phyloP scores from a whole-genome alignment of 2,888 invertebrate species.

The Capitulum mitella region DNA sequence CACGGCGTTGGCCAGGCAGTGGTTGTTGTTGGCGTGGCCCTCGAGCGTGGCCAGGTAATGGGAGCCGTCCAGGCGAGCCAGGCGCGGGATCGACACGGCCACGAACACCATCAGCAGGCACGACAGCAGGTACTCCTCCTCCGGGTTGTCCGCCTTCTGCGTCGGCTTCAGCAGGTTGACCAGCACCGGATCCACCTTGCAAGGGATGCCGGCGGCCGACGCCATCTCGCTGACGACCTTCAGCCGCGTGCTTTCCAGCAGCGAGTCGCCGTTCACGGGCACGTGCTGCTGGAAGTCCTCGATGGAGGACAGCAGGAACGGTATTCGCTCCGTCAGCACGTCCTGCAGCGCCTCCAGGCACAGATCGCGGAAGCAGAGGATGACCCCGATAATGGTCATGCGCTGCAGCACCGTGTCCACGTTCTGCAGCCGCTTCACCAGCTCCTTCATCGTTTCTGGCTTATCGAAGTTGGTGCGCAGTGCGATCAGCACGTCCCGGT shows the following conservation, averaged over 20 bases:
- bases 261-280: slow-evolving; percentile 52
- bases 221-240: slow-evolving; percentile 95
- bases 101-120: slow-evolving; percentile 98
- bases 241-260: slow-evolving; percentile 40
- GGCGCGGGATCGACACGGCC: slow-evolving; percentile 90
- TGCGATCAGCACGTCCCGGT: slow-evolving; percentile 84
- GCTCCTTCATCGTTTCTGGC: slow-evolving; percentile 95
- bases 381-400: slow-evolving; percentile 97
- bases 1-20: slow-evolving; percentile 94
- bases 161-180: slow-evolving; percentile 83
- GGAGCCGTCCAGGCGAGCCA: slow-evolving; percentile 82
- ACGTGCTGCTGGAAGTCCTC: slow-evolving; percentile 88
- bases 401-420: slow-evolving; percentile 92
- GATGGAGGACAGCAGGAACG: slow-evolving; percentile 90
- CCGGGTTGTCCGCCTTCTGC: slow-evolving; percentile 69
- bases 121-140: slow-evolving; percentile 86
- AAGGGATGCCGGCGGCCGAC: slow-evolving; percentile 85
- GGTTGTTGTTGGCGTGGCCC: slow-evolving; percentile 97
- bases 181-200: slow-evolving; percentile 91
- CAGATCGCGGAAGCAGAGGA: slow-evolving; percentile 87
- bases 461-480: slow-evolving; percentile 96
- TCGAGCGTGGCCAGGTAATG: slow-evolving; percentile 62
- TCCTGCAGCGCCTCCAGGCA: slow-evolving; percentile 90
- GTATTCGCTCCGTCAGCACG: slow-evolving; percentile 86
- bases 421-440: slow-evolving; percentile 75